A percentile compares a stretch with the other conserved stretches of the same genome.
phyloP scores from a whole-genome alignment of 35 echinoderm and acorn worm species.

The Heliocidaris tuberculata region DNA sequence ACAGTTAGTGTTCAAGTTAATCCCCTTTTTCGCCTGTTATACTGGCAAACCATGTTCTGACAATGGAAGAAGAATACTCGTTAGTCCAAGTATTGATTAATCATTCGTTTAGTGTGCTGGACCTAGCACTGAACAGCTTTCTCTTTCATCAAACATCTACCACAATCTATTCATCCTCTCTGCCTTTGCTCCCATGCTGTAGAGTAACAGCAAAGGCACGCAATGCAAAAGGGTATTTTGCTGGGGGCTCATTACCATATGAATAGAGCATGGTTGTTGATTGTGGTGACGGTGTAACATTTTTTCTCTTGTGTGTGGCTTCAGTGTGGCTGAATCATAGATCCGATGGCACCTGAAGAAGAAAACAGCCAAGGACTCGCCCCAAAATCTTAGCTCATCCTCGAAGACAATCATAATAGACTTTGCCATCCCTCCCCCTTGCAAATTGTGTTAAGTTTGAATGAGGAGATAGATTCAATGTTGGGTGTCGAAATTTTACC shows the following conservation, averaged over 20 bases:
- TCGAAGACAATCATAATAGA: not conserved
- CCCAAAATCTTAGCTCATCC: not conserved
- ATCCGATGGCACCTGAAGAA: not conserved
- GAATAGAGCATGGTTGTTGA: conserved; percentile 13
- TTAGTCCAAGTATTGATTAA: conserved; percentile 31
- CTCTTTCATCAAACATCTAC: conserved; percentile 7
- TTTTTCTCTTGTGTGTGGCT: conserved; percentile 29
- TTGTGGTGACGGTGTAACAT: conserved; percentile 34
- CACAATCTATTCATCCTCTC: conserved; percentile 1
- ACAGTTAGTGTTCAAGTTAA: not conserved
- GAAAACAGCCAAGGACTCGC: not conserved
- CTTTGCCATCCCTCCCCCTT: not conserved
- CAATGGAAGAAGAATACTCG: not conserved
- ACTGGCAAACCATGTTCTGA: not conserved
- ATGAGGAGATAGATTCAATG: not conserved
- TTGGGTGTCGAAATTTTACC: conserved; percentile 19
- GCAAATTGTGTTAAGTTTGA: conserved; percentile 20
- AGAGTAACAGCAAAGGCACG: not conserved
- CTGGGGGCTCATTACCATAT: conserved; percentile 24
- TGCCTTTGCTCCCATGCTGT: not conserved
- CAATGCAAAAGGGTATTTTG: not conserved
- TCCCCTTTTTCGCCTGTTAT: not conserved
- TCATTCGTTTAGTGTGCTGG: not conserved
- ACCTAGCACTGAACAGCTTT: conserved; percentile 17
- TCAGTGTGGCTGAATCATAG: conserved; percentile 1